Percentiles rank a stretch among this genome's conserved stretches.
These are phyloP conservation scores for Phthorimaea operculella DNA, from an alignment of 1,140 invertebrate species.

Conservation along the genomic window DNA sequence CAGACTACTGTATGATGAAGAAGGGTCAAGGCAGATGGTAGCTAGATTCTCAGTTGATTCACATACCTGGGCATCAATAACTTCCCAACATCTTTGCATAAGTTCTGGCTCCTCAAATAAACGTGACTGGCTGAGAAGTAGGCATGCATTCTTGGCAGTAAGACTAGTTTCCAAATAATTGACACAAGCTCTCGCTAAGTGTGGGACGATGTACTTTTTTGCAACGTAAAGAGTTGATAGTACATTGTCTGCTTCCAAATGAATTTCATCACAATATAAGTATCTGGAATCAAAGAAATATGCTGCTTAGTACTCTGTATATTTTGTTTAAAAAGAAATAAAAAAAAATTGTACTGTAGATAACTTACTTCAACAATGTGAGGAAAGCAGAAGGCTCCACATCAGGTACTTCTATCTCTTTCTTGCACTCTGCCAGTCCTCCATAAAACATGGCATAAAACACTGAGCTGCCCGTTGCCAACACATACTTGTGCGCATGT, in stretches of 20 bases:
- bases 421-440: constrained; percentile 85
- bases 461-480: constrained; percentile 91
- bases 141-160: constrained; percentile 92
- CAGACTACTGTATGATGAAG: constrained; percentile 57
- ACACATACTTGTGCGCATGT: constrained; percentile 92
- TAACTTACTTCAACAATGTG: constrained; percentile 86
- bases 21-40: constrained; percentile 48
- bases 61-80: constrained; percentile 89
- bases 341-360: no score
- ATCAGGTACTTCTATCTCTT: constrained; percentile 91
- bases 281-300: constrained; percentile 75
- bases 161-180: constrained; percentile 92
- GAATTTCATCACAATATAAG: constrained; percentile 96
- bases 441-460: constrained; percentile 97
- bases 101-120: constrained; percentile 93
- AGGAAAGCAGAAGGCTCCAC: constrained; percentile 92
- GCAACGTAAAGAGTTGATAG: constrained; percentile 90
- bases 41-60: constrained; percentile 57
- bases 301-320: no score
- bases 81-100: constrained; percentile 95
- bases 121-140: constrained; percentile 89
- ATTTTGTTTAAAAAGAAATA: no score
- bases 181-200: constrained; percentile 89
- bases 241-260: constrained; percentile 90
- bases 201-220: constrained; percentile 94